These are phyloP conservation scores for Harmothoe impar DNA, from an alignment of 2,888 invertebrate species.

Conservation along the genomic window DNA sequence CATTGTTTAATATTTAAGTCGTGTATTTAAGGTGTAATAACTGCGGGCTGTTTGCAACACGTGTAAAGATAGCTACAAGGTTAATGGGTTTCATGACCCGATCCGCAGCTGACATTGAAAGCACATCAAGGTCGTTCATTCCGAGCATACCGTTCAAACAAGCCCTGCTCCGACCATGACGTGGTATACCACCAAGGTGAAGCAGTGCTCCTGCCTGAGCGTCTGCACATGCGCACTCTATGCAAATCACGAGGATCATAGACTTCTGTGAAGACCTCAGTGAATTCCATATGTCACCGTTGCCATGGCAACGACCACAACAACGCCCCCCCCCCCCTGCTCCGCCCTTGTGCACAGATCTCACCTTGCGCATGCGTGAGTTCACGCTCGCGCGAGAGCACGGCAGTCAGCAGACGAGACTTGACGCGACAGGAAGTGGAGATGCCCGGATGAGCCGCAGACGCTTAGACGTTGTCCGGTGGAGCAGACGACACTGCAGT, in stretches of 20 bases:
- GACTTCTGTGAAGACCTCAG: neutral
- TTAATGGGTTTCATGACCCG: neutral
- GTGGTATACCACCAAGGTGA: neutral
- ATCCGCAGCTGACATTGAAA: neutral
- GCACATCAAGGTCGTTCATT: neutral
- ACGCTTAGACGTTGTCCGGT: neutral
- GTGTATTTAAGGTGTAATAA: too few relatives aligned
- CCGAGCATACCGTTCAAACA: conserved; percentile 9
- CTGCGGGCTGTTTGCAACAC: neutral
- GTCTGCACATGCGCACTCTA: neutral
- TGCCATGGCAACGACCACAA: neutral
- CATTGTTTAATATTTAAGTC: too few relatives aligned
- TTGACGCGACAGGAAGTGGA: neutral
- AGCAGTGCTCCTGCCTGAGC: neutral
- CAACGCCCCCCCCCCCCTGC: neutral
- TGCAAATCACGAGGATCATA: neutral
- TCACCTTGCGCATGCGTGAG: too few relatives aligned
- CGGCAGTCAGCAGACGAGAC: neutral
- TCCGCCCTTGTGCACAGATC: neutral
- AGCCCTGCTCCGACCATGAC: neutral
- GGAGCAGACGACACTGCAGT: neutral
- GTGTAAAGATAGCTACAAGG: neutral
- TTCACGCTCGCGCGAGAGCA: too few relatives aligned
- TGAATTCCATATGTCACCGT: neutral
- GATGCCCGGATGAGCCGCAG: neutral